Percentiles rank a stretch among this genome's conserved stretches.
Evolutionary conservation across 1,140 invertebrate genomes (phyloP).

Genomic region (Thaumetopoea pityocampa): DNA sequence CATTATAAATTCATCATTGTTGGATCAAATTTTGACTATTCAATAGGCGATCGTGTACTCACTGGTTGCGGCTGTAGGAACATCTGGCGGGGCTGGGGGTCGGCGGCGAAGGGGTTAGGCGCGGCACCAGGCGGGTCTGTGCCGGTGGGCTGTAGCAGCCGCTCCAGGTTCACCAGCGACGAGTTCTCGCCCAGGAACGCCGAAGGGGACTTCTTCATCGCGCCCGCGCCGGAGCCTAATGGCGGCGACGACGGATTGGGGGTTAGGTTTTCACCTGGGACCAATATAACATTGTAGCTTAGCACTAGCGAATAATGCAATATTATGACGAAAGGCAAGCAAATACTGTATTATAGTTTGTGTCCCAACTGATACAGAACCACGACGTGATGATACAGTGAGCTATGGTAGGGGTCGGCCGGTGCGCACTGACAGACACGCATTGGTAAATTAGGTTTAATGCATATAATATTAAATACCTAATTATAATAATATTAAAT

Average conservation of each 20-base stretch:
- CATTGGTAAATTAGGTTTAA: too few species aligned
- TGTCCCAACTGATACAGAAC: neutral
- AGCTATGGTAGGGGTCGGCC: too few species aligned
- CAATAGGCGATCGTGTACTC: too few species aligned
- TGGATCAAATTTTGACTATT: too few species aligned
- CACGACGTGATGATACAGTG: too few species aligned
- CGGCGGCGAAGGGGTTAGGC: constrained; percentile 71
- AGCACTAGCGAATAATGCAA: neutral
- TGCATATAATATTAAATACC: too few species aligned
- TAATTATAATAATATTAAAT: too few species aligned
- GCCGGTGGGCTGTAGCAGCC: constrained; percentile 85
- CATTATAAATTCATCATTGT: too few species aligned
- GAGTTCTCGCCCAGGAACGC: constrained; percentile 96
- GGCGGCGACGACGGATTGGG: constrained; percentile 24
- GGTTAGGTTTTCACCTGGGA: constrained; percentile 36
- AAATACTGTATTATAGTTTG: too few species aligned
- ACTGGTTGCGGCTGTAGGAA: constrained; percentile 34
- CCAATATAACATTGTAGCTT: neutral
- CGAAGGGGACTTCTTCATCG: constrained; percentile 90
- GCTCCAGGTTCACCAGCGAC: constrained; percentile 95
- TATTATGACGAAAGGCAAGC: too few species aligned
- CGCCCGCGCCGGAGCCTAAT: constrained; percentile 57
- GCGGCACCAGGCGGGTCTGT: constrained; percentile 32
- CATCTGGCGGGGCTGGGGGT: constrained; percentile 29
- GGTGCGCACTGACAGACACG: too few species aligned